These are phyloP conservation scores for Xanthostigma xanthostigma DNA, from an alignment of 2,888 invertebrate species.

Conservation along the genomic window DNA sequence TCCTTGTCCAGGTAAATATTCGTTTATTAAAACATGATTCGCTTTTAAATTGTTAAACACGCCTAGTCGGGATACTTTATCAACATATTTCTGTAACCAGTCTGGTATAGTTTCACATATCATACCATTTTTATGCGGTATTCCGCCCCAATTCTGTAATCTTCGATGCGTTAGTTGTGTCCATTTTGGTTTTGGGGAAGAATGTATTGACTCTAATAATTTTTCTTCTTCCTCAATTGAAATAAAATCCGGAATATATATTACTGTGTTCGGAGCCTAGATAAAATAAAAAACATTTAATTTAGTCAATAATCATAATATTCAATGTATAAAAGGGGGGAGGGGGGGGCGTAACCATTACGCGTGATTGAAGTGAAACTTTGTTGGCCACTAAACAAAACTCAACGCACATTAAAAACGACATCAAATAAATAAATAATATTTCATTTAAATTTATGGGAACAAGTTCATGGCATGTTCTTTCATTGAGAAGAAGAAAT, in stretches of 20 bases:
- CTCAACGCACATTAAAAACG: too few species aligned
- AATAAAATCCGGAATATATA: slow-evolving; percentile 81
- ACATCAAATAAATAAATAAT: too few species aligned
- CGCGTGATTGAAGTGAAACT: too few species aligned
- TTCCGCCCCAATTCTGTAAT: slow-evolving; percentile 95
- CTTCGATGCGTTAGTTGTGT: slow-evolving; percentile 78
- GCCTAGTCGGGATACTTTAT: slow-evolving; percentile 50
- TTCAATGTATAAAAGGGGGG: too few species aligned
- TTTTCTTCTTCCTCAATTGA: slow-evolving; percentile 52
- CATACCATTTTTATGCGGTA: slow-evolving; percentile 89
- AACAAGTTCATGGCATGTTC: too few species aligned
- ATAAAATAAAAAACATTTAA: background rate
- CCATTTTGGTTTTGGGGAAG: slow-evolving; percentile 89
- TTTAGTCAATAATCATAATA: too few species aligned
- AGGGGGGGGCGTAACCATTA: too few species aligned
- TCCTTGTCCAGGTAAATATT: slow-evolving; percentile 85
- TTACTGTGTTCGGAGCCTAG: slow-evolving; percentile 45
- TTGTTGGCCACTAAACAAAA: too few species aligned
- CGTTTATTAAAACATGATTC: slow-evolving; percentile 91
- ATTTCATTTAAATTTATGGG: too few species aligned
- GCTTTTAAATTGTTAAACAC: slow-evolving; percentile 59
- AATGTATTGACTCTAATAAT: slow-evolving; percentile 58
- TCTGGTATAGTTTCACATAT: slow-evolving; percentile 74
- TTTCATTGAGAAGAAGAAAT: too few species aligned
- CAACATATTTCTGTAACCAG: slow-evolving; percentile 64